These are phyloP conservation scores for Myotis planiceps DNA, from an alignment of 2,797 vertebrate species.

Conservation along the genomic window DNA sequence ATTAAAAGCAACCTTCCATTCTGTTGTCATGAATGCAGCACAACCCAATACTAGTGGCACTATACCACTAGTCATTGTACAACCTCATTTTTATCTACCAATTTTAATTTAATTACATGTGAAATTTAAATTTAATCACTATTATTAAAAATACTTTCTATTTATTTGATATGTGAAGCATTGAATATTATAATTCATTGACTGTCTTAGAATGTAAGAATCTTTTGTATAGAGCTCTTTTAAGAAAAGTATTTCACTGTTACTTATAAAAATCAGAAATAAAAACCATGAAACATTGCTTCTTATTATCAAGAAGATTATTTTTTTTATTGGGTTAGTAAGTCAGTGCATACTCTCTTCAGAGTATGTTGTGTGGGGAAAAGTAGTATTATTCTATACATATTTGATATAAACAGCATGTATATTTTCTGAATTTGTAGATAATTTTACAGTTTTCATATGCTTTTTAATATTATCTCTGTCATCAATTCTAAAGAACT, in stretches of 20 bases:
- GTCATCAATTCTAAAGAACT: not conserved
- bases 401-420: not conserved
- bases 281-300: slow-evolving; percentile 79
- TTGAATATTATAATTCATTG: slow-evolving; percentile 70
- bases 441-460: not conserved
- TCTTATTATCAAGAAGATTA: slow-evolving; percentile 78
- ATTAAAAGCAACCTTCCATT: slow-evolving; percentile 90
- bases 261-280: slow-evolving; percentile 82
- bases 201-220: slow-evolving; percentile 67
- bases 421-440: not conserved
- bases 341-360: not conserved
- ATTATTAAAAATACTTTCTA: slow-evolving; percentile 53
- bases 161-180: slow-evolving; percentile 77
- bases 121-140: slow-evolving; percentile 82
- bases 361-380: not conserved
- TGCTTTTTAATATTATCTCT: not conserved
- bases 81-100: slow-evolving; percentile 86
- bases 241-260: slow-evolving; percentile 79
- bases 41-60: slow-evolving; percentile 83
- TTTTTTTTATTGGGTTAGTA: slow-evolving; percentile 63
- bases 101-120: slow-evolving; percentile 87
- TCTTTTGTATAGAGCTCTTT: slow-evolving; percentile 47
- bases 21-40: slow-evolving; percentile 91
- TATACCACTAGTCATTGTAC: slow-evolving; percentile 79
- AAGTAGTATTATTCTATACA: not conserved